Evolutionary conservation across 2,113 vertebrate species (phyloP), one percentile per base, ranked within the genome.

Genomic region (Asarcornis scutulata): DNA sequence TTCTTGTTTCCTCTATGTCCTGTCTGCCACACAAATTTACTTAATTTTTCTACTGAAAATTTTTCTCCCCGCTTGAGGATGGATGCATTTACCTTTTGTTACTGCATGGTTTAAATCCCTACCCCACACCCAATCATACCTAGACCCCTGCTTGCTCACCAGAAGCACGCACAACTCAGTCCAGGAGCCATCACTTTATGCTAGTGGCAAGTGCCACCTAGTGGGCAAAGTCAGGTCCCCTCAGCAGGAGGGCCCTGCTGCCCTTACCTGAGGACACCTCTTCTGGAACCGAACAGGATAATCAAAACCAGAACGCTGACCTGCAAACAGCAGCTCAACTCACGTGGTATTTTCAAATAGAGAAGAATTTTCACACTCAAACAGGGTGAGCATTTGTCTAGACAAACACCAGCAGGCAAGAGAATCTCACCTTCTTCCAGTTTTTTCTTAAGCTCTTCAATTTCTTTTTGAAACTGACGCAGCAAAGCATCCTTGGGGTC

Each of bases 391-490:
- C 13, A 7, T 1, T 12, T 25, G 44, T 17, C 29, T 1, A 44
- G 7, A 69, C 17, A 34, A 63, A 21, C 36, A 64, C 13, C 4
- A 26, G 7, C 1, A 56, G 40, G 31, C 84, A 78, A 40, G 29
- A 38, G 25, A 80, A 38, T 4, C 60, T 97, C 98, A 99, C 99
- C 99, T 98, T 99, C 99, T 86, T 99, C 98, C 67, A 99, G 97
- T 83, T 99, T 99, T 93, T 99, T 99, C 97, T 99, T 99, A 23
- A 99, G 98, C 78, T 99, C 99, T 96, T 99, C 99, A 31, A 99
- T 99, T 98, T 99, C 99, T 84, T 99, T 99, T 91, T 99, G 99
- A 97, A 99, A 99, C 91, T 99, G 99, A 20, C 99, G 98, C 29
- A 99, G 97, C 26, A 99, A 93, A n/a, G 99, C 99, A 85, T 99